Evolutionary conservation across 2,113 vertebrate species (phyloP).

Genomic region (Todiramphus chloris): DNA sequence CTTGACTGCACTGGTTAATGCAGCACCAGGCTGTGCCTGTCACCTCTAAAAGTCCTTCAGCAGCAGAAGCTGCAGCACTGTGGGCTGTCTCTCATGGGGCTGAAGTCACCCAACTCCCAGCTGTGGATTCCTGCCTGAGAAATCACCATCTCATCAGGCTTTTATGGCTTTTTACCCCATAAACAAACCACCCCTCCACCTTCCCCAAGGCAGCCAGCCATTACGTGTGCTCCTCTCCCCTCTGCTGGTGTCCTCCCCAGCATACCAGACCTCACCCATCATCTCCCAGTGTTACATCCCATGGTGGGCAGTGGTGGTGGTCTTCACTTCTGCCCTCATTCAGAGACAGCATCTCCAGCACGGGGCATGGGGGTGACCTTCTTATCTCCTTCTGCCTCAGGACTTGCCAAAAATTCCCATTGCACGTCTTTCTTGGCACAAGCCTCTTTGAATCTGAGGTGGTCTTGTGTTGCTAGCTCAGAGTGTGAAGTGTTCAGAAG

Average conservation of each 20-base stretch:
- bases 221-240: background rate
- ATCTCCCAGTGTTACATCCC: background rate
- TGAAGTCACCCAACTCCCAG: background rate
- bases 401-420: background rate
- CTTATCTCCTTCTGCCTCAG: background rate
- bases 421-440: background rate
- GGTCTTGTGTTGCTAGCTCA: rapidly evolving
- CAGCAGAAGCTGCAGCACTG: too few species aligned
- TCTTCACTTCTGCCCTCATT: background rate
- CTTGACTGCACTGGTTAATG: rapidly evolving
- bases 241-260: too few species aligned
- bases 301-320: rapidly evolving
- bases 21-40: background rate
- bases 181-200: background rate
- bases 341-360: background rate
- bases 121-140: background rate
- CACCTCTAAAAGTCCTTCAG: background rate
- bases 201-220: background rate
- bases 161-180: background rate
- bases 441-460: background rate
- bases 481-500: background rate
- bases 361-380: rapidly evolving
- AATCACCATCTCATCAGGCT: background rate
- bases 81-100: background rate
- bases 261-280: background rate